Evolutionary conservation across 2,888 invertebrate species (phyloP).

Genomic region (Atethmia centrago): DNA sequence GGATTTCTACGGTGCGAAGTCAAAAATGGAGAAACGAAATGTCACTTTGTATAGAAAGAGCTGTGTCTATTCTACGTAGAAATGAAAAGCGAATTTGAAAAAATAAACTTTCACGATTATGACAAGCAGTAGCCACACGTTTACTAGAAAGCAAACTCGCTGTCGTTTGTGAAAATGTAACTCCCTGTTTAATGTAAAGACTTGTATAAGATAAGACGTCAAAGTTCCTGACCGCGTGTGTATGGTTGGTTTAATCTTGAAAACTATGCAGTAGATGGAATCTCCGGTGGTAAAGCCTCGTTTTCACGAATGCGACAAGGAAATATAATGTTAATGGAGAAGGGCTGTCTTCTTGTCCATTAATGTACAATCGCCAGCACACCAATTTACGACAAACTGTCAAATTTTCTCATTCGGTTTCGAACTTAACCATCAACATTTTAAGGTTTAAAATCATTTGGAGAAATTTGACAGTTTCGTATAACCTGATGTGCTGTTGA

Average conservation of each 20-base stretch:
- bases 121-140: neutral
- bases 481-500: too few species aligned
- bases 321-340: neutral
- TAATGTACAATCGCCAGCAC: too few species aligned
- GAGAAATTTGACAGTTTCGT: too few species aligned
- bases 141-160: neutral
- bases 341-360: neutral
- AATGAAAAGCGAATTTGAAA: neutral
- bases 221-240: constrained; percentile 51
- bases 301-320: neutral
- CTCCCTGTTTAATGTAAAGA: constrained; percentile 1
- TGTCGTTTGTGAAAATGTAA: constrained; percentile 14
- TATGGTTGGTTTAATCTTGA: constrained; percentile 47
- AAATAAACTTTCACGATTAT: neutral
- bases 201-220: constrained; percentile 41
- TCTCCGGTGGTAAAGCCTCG: constrained; percentile 20
- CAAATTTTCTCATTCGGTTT: too few species aligned
- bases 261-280: constrained; percentile 49
- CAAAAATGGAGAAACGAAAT: too few species aligned
- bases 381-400: too few species aligned
- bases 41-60: too few species aligned
- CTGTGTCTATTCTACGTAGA: too few species aligned
- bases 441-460: too few species aligned
- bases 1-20: too few species aligned
- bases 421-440: too few species aligned